Evolutionary conservation across 2,113 vertebrate species (phyloP).

Genomic region (Zosterops lateralis): DNA sequence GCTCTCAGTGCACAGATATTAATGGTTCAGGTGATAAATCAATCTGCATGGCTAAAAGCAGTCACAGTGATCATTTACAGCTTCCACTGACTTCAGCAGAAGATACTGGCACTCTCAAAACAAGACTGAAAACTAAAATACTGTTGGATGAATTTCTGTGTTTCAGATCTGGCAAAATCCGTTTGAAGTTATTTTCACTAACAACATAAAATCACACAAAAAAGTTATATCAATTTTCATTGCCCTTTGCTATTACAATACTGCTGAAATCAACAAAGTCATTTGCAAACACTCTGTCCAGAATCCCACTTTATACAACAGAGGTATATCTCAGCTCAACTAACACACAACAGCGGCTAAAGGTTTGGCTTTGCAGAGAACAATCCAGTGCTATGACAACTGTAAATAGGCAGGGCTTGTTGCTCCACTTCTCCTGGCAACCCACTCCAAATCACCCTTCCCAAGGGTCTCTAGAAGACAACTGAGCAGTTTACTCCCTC

Average conservation of each 20-base stretch:
- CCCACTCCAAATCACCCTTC: background rate
- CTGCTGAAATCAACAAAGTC: background rate
- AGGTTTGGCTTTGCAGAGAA: background rate
- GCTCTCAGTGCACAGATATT: background rate
- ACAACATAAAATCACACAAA: background rate
- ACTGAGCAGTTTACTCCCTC: background rate
- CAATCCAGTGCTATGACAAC: background rate
- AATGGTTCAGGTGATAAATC: background rate
- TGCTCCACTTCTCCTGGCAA: background rate
- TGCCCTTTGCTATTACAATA: background rate
- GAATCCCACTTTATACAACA: background rate
- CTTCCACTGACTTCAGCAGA: background rate
- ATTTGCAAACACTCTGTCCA: background rate
- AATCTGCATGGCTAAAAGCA: background rate
- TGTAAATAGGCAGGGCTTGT: background rate
- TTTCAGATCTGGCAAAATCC: background rate
- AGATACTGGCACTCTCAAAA: background rate
- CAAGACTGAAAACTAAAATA: background rate
- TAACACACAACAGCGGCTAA: background rate
- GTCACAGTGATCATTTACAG: background rate
- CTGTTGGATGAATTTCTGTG: background rate
- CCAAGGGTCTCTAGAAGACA: background rate
- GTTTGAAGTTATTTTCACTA: conserved; percentile 15
- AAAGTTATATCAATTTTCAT: background rate
- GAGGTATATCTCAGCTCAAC: background rate